Conservation (phyloP, 2,113 vertebrate genomes). For the Scophthalmus maximus region DNA sequence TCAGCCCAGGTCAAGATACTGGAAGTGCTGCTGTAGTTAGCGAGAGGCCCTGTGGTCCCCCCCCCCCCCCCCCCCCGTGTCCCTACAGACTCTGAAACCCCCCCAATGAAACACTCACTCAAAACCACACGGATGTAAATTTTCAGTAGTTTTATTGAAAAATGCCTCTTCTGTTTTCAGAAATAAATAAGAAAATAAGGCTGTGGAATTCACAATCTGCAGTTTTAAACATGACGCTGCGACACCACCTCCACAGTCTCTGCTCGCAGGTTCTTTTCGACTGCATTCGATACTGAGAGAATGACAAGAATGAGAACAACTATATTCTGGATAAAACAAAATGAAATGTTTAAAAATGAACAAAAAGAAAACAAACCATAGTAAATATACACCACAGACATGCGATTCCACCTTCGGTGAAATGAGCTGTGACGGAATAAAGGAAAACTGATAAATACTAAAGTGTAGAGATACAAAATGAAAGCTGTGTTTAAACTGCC, state of each 20-base stretch:
- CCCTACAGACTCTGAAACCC: no score
- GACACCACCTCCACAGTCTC: constrained; percentile 92
- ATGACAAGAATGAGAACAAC: constrained; percentile 82
- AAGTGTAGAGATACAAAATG: constrained; percentile 86
- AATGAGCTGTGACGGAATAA: constrained; percentile 91
- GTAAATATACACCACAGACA: constrained; percentile 99
- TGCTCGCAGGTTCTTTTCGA: constrained; percentile 91
- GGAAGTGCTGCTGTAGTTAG: no score
- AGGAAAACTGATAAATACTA: constrained; percentile 87
- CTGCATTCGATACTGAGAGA: constrained; percentile 91
- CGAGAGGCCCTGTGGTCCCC: no score
- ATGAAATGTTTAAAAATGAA: constrained; percentile 52
- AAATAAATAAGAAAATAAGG: constrained; percentile 99
- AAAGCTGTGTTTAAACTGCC: constrained; percentile 82
- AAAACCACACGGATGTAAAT: constrained; percentile 57
- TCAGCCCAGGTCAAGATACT: no score
- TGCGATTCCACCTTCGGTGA: constrained; percentile 93
- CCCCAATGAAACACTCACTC: no score
- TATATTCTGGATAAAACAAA: constrained; percentile 89
- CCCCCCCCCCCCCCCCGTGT: no score
- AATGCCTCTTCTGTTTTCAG: constrained; percentile 99
- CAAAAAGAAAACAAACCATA: constrained; percentile 74
- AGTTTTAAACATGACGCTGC: constrained; percentile 95
- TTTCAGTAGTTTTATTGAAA: constrained; percentile 99
- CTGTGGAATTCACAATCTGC: constrained; percentile 99